phyloP scores from a whole-genome alignment of 2,113 vertebrate genomes.

The Planiliza haematocheilus region DNA sequence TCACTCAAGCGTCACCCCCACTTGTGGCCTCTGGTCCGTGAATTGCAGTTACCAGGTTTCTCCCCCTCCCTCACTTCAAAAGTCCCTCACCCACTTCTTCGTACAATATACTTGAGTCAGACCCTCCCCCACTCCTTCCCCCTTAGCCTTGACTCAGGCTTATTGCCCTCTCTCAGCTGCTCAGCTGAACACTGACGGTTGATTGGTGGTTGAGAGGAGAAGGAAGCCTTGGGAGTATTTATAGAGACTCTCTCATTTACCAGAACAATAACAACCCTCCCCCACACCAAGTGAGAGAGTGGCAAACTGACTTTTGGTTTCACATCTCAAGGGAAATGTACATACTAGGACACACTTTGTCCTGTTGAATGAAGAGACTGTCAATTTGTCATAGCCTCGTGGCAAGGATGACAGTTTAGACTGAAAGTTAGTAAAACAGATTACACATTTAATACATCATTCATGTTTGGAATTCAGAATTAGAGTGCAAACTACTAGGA shows the following conservation, averaged over 20 bases:
- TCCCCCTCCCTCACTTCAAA: conserved; percentile 18
- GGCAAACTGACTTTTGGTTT: conserved; percentile 77
- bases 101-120: conserved; percentile 52
- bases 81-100: conserved; percentile 47
- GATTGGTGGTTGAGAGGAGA: conserved; percentile 77
- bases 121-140: conserved; percentile 58
- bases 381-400: background rate
- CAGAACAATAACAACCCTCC: conserved; percentile 84
- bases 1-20: conserved; percentile 59
- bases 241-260: conserved; percentile 84
- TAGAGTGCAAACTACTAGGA: background rate
- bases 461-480: background rate
- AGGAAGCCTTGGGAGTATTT: conserved; percentile 84
- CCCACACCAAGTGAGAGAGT: conserved; percentile 58
- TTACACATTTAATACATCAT: conserved; percentile 1
- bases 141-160: conserved; percentile 79
- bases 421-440: background rate
- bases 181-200: conserved; percentile 70
- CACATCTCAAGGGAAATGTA: conserved; percentile 61
- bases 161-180: conserved; percentile 76
- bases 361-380: conserved; percentile 4
- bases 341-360: conserved; percentile 40
- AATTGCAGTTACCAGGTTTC: conserved; percentile 64
- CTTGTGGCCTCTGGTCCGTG: conserved; percentile 59
- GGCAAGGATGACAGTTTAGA: background rate